Conservation (phyloP, 1,140 invertebrate genomes). For the Drosophila gunungcola region DNA sequence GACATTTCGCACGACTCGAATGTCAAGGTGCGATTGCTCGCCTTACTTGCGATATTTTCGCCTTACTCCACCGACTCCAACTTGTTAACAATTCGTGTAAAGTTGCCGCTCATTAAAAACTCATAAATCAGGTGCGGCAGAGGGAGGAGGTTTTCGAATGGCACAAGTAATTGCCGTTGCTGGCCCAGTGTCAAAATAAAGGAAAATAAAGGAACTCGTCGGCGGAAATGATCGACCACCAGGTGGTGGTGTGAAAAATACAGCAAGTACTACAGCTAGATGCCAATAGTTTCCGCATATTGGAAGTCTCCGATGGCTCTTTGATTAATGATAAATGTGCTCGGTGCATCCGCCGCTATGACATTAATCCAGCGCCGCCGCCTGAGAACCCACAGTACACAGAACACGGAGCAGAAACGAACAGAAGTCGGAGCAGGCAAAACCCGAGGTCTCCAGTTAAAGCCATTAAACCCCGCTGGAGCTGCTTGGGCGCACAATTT, state of each 20-base stretch:
- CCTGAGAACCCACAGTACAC: conserved; percentile 39
- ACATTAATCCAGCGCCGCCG: conserved; percentile 61
- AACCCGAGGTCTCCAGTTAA: conserved; percentile 15
- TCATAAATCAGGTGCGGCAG: conserved; percentile 73
- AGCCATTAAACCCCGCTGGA: conserved; percentile 48
- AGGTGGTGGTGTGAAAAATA: conserved; percentile 28
- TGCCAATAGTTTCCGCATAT: conserved; percentile 70
- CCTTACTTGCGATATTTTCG: conserved; percentile 38
- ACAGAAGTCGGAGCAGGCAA: conserved; percentile 7
- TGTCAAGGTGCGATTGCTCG: conserved; percentile 67
- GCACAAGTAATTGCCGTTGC: conserved; percentile 63
- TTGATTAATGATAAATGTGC: conserved; percentile 78
- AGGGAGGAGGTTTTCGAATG: conserved; percentile 24
- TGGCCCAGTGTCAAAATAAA: conserved; percentile 70
- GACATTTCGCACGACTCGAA: conserved; percentile 70
- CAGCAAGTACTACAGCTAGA: conserved; percentile 19
- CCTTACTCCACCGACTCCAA: conserved; percentile 24
- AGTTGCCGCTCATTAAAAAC: conserved; percentile 80
- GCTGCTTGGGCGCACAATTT: conserved; percentile 73
- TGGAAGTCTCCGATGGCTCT: conserved; percentile 62
- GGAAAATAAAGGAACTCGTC: conserved; percentile 38
- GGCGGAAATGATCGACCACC: conserved; percentile 72
- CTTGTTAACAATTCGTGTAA: conserved; percentile 82
- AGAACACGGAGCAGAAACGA: background rate
- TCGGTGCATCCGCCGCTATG: conserved; percentile 73